Base-by-base conservation (phyloP, 2,797 vertebrate genomes). In the Protosalanx chinensis region DNA sequence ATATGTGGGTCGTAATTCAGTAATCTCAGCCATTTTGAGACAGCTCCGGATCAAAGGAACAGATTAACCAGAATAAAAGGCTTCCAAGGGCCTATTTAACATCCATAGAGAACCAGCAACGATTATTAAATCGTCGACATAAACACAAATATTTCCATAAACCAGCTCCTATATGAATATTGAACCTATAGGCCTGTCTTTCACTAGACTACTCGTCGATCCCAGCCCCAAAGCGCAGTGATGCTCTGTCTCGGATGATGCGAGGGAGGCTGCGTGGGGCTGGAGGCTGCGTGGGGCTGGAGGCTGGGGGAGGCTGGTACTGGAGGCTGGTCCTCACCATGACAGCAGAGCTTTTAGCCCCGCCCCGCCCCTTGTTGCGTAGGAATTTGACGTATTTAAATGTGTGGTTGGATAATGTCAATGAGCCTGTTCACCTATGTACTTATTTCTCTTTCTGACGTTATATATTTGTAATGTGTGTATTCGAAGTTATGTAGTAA, bases 1-100 rank as follows among this genome's bases (percentile, higher is more conserved):
- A 83, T 93, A 92, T 79, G 86, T 82, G 76, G 91, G 88, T 90
- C 88, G 87, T 82, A 93, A 88, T 79, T 93, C 91, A 69, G 89
- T 88, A 62, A 93, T 91, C 83, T 93, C 92, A 90, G 92, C 92
- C 92, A 93, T 93, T 91, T 93, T 92, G 90, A 88, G 85, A 72
- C 71, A 56, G 77, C 64, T 12, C 60, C 68, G 35, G 73, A 61
- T 58, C 30, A 74, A 63, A 61, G 35, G 15, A 53, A 60, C 56
- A 81, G 72, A 73, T 8, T 74, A 76, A 79, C 67, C 61, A 53
- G 76, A 77, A 75, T 70, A 67, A 32, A 72, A 81, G 49, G 73
- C 32, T 20, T n/a, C 13, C 70, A 68, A 64, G 37, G 49, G 30
- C 8, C 35, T 76, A 86, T 71, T 88, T 82, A 72, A 86, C 82